Evolutionary conservation across 2,888 invertebrate species (phyloP).

Genomic region (Panzeria rudis): DNA sequence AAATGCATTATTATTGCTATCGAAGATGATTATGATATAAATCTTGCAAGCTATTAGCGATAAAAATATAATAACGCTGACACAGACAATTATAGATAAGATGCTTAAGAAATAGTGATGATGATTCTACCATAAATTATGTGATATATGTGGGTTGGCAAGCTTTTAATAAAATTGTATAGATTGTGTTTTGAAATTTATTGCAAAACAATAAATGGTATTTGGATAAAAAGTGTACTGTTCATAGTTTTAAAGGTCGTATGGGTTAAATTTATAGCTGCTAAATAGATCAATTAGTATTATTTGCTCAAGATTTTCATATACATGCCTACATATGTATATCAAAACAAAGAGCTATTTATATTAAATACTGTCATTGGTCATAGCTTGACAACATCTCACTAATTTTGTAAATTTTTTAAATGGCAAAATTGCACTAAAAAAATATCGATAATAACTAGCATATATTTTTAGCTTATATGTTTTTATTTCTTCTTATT

Average conservation of each 20-base stretch:
- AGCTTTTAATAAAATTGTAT: background rate
- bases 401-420: too few relatives aligned
- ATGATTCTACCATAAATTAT: background rate
- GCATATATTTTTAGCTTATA: too few relatives aligned
- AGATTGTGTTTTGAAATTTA: background rate
- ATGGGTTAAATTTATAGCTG: too few relatives aligned
- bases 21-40: constrained; percentile 33
- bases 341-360: too few relatives aligned
- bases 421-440: too few relatives aligned
- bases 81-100: background rate
- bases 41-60: constrained; percentile 30
- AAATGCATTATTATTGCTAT: constrained; percentile 51
- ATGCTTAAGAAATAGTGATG: background rate
- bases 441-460: too few relatives aligned
- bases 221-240: background rate
- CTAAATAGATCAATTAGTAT: too few relatives aligned
- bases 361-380: too few relatives aligned
- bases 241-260: background rate
- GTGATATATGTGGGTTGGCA: background rate
- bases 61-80: constrained; percentile 48
- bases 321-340: too few relatives aligned
- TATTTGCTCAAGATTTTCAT: too few relatives aligned
- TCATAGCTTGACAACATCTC: too few relatives aligned
- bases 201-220: background rate
- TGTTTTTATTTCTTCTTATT: too few relatives aligned